phyloP scores from a whole-genome alignment of 2,888 invertebrate genomes.

The Phorcus lineatus region DNA sequence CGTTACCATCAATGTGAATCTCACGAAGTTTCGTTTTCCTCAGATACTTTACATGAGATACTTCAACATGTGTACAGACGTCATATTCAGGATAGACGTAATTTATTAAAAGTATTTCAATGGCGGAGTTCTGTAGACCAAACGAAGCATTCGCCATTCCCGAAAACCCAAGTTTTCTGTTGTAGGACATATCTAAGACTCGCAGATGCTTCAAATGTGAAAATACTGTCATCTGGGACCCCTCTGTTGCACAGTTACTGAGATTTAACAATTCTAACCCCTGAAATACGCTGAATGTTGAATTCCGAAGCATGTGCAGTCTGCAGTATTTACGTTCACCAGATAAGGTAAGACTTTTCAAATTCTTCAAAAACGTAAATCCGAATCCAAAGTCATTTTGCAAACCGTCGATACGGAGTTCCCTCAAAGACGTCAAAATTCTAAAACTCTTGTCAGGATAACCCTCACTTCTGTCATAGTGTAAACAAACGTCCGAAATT shows the following conservation, averaged over 20 bases:
- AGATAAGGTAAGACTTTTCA: background rate
- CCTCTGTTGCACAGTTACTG: background rate
- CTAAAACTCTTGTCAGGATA: background rate
- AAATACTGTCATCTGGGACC: background rate
- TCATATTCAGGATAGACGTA: too few species aligned
- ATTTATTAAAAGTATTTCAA: too few species aligned
- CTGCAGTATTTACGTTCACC: background rate
- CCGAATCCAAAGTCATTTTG: background rate
- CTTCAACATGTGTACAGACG: too few species aligned
- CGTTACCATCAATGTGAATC: too few species aligned
- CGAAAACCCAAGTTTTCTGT: background rate
- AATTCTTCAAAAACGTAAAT: background rate
- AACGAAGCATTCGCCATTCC: too few species aligned
- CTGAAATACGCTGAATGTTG: background rate
- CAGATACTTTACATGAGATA: too few species aligned
- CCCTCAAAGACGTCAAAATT: background rate
- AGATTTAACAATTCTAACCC: background rate
- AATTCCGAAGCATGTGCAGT: background rate
- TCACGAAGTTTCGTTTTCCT: too few species aligned
- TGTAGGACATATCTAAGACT: background rate
- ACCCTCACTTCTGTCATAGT: too few species aligned
- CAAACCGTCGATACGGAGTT: background rate
- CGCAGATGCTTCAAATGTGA: background rate
- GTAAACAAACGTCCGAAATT: too few species aligned
- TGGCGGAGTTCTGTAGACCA: too few species aligned